These are phyloP conservation scores for Dolichopus griseipennis DNA, from an alignment of 2,888 invertebrate species.

Conservation along the genomic window DNA sequence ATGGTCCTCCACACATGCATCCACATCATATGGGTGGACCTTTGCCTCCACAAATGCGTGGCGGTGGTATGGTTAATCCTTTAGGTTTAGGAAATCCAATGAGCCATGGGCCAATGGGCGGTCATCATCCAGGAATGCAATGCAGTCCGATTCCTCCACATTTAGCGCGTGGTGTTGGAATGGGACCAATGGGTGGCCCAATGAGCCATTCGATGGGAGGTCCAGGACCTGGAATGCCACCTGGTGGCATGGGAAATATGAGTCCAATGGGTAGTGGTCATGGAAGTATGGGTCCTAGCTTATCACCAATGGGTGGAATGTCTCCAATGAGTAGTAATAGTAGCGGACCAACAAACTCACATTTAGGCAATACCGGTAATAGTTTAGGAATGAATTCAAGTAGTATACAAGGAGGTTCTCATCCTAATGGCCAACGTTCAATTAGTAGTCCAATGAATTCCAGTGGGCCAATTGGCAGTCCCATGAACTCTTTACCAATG, in stretches of 20 bases:
- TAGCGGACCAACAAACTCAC: background rate
- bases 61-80: slow-evolving; percentile 33
- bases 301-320: slow-evolving; percentile 61
- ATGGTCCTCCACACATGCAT: slow-evolving; percentile 63
- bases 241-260: slow-evolving; percentile 39
- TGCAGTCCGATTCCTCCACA: slow-evolving; percentile 31
- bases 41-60: slow-evolving; percentile 42
- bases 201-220: slow-evolving; percentile 24
- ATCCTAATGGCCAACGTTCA: slow-evolving; percentile 47
- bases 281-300: slow-evolving; percentile 45
- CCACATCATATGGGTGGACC: slow-evolving; percentile 56
- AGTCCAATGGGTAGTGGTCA: slow-evolving; percentile 49
- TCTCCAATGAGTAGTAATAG: slow-evolving; percentile 47
- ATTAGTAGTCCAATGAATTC: slow-evolving; percentile 66
- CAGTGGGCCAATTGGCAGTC: slow-evolving; percentile 48
- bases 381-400: slow-evolving; percentile 50
- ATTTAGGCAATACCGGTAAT: background rate
- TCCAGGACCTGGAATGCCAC: slow-evolving; percentile 44
- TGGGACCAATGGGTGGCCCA: slow-evolving; percentile 45
- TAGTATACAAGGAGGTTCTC: slow-evolving; percentile 33
- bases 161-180: slow-evolving; percentile 42
- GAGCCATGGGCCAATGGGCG: slow-evolving; percentile 46
- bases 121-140: slow-evolving; percentile 46
- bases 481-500: slow-evolving; percentile 64
- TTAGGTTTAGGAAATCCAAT: slow-evolving; percentile 25